Percentiles rank a stretch among this genome's conserved stretches.
phyloP scores from a whole-genome alignment of 2,888 invertebrate genomes.

The Agonopterix subpropinquella region DNA sequence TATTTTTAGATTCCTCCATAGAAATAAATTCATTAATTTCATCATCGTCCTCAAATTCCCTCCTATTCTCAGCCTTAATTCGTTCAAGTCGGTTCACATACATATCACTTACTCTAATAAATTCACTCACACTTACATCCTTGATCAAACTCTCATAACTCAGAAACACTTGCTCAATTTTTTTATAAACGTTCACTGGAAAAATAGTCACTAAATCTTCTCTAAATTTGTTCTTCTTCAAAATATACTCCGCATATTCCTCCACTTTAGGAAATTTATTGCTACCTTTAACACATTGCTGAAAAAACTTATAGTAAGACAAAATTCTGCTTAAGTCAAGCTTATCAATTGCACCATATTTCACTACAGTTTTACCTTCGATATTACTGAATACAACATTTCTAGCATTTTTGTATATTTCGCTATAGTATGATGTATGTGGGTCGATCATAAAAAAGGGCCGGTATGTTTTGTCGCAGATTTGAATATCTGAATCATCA shows the following conservation, averaged over 20 bases:
- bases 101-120: constrained; percentile 13
- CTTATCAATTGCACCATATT: constrained; percentile 15
- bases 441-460: constrained; percentile 23
- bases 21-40: constrained; percentile 21
- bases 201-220: constrained; percentile 17
- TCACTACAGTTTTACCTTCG: constrained; percentile 13
- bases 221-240: constrained; percentile 13
- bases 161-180: constrained; percentile 4
- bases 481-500: constrained; percentile 10
- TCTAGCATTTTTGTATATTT: constrained; percentile 16
- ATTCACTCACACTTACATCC: constrained; percentile 13
- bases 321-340: constrained; percentile 19
- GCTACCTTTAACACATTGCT: constrained; percentile 12
- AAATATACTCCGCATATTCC: constrained; percentile 15
- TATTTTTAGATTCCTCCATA: constrained; percentile 13
- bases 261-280: constrained; percentile 14
- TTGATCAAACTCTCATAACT: constrained; percentile 12
- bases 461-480: constrained; percentile 25
- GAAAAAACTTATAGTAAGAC: constrained; percentile 17
- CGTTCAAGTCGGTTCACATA: constrained; percentile 16
- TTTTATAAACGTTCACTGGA: constrained; percentile 8
- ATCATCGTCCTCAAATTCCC: constrained; percentile 14
- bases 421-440: constrained; percentile 26
- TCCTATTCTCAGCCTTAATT: constrained; percentile 19
- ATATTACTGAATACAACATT: constrained; percentile 18